Evolutionary conservation across 2,888 invertebrate genomes (phyloP).

Genomic region (Tubulanus polymorphus): DNA sequence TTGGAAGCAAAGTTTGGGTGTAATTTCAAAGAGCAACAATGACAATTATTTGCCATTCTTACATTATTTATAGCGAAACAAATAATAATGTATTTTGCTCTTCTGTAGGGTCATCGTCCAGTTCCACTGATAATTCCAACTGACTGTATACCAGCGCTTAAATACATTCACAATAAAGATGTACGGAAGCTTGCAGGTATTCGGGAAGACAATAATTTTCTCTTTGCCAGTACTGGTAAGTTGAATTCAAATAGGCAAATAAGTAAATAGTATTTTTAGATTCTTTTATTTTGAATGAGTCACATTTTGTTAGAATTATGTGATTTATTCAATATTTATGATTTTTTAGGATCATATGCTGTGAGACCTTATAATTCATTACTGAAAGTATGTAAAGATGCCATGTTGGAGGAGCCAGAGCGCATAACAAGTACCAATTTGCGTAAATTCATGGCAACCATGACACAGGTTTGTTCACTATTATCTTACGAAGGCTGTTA

Average conservation of each 20-base stretch:
- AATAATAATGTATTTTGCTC: not conserved
- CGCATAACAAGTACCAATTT: constrained; percentile 6
- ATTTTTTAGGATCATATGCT: not conserved
- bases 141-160: not conserved
- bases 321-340: not conserved
- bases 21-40: no score
- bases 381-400: constrained; percentile 2
- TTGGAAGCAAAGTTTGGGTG: no score
- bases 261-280: no score
- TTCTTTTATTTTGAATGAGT: no score
- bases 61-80: not conserved
- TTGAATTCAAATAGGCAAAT: not conserved
- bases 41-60: not conserved
- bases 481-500: no score
- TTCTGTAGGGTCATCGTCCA: constrained; percentile 2
- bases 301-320: no score
- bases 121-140: constrained; percentile 8
- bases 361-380: constrained; percentile 6
- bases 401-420: constrained; percentile 3
- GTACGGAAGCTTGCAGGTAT: not conserved
- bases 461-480: constrained; percentile 9
- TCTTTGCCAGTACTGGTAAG: not conserved
- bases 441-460: constrained; percentile 11
- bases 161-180: not conserved
- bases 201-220: not conserved